Base-by-base conservation (phyloP, 2,888 invertebrate genomes). In the Acanthoscelides obtectus region DNA sequence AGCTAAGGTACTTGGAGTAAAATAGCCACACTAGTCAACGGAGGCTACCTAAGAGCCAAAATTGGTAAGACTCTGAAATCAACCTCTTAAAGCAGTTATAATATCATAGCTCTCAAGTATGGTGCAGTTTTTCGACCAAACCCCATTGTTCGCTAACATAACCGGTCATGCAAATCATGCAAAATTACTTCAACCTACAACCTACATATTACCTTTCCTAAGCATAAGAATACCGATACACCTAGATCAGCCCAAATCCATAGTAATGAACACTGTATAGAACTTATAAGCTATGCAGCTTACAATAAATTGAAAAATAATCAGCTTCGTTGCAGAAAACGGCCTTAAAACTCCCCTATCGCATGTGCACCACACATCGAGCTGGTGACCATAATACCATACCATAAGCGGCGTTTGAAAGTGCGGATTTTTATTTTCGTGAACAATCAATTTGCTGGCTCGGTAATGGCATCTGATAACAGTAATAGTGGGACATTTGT, bases 391-490 rank as follows among this genome's bases (percentile, higher is more conserved):
- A 45, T 45, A 45, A 45, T 45, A 45, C 1, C 17, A 45, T 12
- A 45, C 45, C 45, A 45, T 45, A 45, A 45, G 45, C 12, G 45
- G 17, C 45, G 45, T 45, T 45, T 4, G 45, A 45, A 45, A 45
- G 45, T 45, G 45, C 45, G 45, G 45, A 45, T 1, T 12, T 45
- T 45, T 74, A 75, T 74, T 75, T 74, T 73, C 68, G 73, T 74
- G 71, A 74, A 74, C 72, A 75, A 75, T 75, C 75, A 75, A 75
- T 75, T 75, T 75, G 75, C 72, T 66, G 69, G 70, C 70, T 73
- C 45, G 68, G 69, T 70, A 73, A 74, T 74, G 73, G 68, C 74
- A 75, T 75, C 75, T 74, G 75, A 75, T 75, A 73, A 69, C 63
- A 71, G 45, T 74, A 71, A 70, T 69, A 71, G 72, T 72, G 72